A percentile compares a stretch with the other conserved stretches of the same genome.
These are phyloP conservation scores for Megalops cyprinoides DNA, from an alignment of 2,797 vertebrate species.

Conservation along the genomic window DNA sequence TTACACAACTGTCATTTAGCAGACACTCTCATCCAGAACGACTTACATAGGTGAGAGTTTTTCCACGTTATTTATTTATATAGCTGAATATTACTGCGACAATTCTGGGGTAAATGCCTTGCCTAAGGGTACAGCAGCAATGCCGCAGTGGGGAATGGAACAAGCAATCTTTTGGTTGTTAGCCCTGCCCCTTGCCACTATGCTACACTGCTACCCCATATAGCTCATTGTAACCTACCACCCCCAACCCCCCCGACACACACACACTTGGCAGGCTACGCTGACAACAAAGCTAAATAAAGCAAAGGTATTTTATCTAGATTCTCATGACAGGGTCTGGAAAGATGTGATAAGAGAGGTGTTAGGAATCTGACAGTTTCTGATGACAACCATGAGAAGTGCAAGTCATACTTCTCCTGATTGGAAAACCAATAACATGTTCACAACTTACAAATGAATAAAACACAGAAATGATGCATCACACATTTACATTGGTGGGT, in stretches of 20 bases:
- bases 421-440: neutral
- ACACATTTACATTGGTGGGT: neutral
- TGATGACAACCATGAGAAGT: slow-evolving; percentile 50
- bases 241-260: slow-evolving; percentile 30
- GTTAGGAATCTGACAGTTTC: slow-evolving; percentile 71
- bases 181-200: neutral
- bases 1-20: no score
- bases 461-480: neutral
- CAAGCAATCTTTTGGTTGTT: neutral
- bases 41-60: no score
- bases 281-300: neutral
- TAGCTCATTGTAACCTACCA: neutral
- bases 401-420: slow-evolving; percentile 18
- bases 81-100: no score
- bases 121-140: no score
- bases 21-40: no score
- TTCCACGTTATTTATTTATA: no score
- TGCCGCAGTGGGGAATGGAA: no score
- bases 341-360: slow-evolving; percentile 58
- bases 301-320: slow-evolving; percentile 64
- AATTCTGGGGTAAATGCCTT: no score
- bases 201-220: neutral
- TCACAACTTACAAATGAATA: neutral
- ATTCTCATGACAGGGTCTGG: slow-evolving; percentile 41
- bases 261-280: neutral